These are phyloP conservation scores for Drosophila yakuba DNA, from an alignment of 1,140 invertebrate genomes.

Conservation along the genomic window DNA sequence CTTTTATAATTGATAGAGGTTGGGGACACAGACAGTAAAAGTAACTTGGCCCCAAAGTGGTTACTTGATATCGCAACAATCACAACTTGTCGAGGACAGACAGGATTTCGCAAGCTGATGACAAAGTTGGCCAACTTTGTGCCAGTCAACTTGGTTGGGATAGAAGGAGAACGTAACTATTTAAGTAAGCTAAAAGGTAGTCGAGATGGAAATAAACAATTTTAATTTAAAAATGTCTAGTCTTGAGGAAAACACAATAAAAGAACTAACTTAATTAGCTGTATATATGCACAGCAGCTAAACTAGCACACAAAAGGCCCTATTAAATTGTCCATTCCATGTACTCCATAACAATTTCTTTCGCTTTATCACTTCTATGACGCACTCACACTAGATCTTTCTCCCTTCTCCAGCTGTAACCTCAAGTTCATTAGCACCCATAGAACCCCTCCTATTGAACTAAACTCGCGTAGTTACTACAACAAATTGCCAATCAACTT, in stretches of 20 bases:
- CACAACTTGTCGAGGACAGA: conserved; percentile 1
- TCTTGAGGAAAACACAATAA: too few relatives aligned
- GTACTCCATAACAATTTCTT: conserved; percentile 36
- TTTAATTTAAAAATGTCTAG: neutral
- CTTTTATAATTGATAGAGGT: conserved; percentile 67
- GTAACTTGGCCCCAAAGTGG: conserved; percentile 10
- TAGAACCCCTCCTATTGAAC: conserved; percentile 29
- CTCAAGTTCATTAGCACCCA: conserved; percentile 55
- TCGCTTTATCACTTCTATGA: conserved; percentile 29
- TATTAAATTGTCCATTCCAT: conserved; percentile 20
- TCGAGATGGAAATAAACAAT: neutral
- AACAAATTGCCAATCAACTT: conserved; percentile 70
- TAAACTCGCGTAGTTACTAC: conserved; percentile 45
- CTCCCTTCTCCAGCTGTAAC: conserved; percentile 11
- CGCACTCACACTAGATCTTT: conserved; percentile 3
- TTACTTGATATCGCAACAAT: conserved; percentile 29
- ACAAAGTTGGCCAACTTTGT: conserved; percentile 17
- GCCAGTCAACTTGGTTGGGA: neutral
- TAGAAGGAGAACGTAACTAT: neutral
- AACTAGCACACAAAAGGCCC: neutral
- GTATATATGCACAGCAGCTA: too few relatives aligned
- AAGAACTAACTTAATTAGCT: too few relatives aligned
- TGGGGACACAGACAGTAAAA: conserved; percentile 7
- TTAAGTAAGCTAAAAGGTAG: neutral
- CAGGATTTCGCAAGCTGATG: conserved; percentile 1